Conservation (phyloP, 2,888 invertebrate species). For the Pardosa pseudoannulata region DNA sequence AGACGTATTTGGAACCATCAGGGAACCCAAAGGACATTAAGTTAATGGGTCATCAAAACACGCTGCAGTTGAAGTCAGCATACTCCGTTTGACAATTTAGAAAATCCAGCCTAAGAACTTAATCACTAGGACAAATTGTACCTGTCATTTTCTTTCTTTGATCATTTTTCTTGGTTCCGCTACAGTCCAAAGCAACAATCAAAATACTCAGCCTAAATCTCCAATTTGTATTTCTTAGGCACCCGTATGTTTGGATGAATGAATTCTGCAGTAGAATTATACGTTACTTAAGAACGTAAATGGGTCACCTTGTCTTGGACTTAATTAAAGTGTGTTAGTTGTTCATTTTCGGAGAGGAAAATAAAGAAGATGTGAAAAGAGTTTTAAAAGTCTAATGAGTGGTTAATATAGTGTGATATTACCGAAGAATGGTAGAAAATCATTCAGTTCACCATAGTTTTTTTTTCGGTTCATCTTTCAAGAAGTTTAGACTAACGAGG, state of each 20-base stretch:
- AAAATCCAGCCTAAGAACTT: slow-evolving; percentile 66
- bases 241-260: neutral
- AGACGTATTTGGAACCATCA: slow-evolving; percentile 43
- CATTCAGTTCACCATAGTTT: too few relatives aligned
- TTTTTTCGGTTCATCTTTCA: too few relatives aligned
- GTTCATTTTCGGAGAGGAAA: too few relatives aligned
- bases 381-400: too few relatives aligned
- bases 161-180: slow-evolving; percentile 56
- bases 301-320: too few relatives aligned
- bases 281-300: too few relatives aligned
- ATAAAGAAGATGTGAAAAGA: too few relatives aligned
- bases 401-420: too few relatives aligned
- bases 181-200: slow-evolving; percentile 32
- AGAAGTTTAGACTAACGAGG: too few relatives aligned
- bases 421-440: too few relatives aligned
- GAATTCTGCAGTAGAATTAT: too few relatives aligned
- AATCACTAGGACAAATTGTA: slow-evolving; percentile 70
- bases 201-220: slow-evolving; percentile 35
- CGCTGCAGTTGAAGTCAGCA: slow-evolving; percentile 19
- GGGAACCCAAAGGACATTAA: slow-evolving; percentile 61
- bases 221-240: slow-evolving; percentile 47
- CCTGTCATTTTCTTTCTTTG: slow-evolving; percentile 66
- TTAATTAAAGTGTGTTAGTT: too few relatives aligned
- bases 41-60: slow-evolving; percentile 72
- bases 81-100: slow-evolving; percentile 60